Evolutionary conservation across 2,113 vertebrate species (phyloP).

Genomic region (Monopterus albus): DNA sequence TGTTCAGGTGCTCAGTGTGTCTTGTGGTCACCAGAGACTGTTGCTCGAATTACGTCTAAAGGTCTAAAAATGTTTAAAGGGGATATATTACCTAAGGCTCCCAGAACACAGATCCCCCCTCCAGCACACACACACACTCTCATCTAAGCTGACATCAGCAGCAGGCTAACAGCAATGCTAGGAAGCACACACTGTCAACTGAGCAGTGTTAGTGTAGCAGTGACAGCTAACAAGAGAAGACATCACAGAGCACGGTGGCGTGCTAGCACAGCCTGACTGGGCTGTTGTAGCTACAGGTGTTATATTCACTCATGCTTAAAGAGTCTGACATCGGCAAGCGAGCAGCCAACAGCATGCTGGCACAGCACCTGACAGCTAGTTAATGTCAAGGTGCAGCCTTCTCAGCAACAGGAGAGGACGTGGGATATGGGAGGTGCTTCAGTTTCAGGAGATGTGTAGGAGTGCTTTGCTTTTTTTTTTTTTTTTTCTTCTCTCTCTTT

Average conservation of each 20-base stretch:
- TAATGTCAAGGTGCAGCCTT: slow-evolving; percentile 50
- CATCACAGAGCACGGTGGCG: slow-evolving; percentile 33
- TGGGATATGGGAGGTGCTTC: neutral
- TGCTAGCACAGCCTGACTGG: slow-evolving; percentile 44
- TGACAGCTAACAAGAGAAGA: slow-evolving; percentile 73
- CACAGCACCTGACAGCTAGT: slow-evolving; percentile 64
- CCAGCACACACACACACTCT: neutral
- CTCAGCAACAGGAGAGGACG: slow-evolving; percentile 20
- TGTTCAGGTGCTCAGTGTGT: too few relatives aligned
- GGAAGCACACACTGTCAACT: slow-evolving; percentile 41
- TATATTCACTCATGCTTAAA: slow-evolving; percentile 62
- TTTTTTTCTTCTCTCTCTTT: neutral
- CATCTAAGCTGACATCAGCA: slow-evolving; percentile 44
- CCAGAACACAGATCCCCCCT: neutral
- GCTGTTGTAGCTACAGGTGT: slow-evolving; percentile 69
- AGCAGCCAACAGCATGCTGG: slow-evolving; percentile 36
- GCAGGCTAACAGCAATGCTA: slow-evolving; percentile 62
- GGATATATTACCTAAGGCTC: slow-evolving; percentile 7
- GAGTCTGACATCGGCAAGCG: slow-evolving; percentile 50
- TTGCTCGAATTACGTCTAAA: too few relatives aligned
- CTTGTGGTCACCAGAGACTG: too few relatives aligned
- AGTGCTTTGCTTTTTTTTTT: neutral
- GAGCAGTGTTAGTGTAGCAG: neutral
- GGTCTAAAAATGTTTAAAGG: neutral
- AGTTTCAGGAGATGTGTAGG: slow-evolving; percentile 6